phyloP scores from a whole-genome alignment of 2,113 vertebrate species.

The Panthera tigris region DNA sequence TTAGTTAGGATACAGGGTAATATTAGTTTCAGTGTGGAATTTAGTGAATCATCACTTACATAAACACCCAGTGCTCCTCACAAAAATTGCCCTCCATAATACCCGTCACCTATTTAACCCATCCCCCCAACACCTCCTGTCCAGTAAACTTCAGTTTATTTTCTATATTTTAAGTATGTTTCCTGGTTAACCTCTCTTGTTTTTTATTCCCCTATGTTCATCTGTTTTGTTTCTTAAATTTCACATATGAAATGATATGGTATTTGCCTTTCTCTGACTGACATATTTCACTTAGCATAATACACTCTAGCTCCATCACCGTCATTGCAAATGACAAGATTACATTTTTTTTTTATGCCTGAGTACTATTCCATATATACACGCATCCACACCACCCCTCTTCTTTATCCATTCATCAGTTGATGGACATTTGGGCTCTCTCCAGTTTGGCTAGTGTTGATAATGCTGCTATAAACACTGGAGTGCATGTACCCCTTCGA shows the following conservation, averaged over 20 bases:
- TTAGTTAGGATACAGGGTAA: background rate
- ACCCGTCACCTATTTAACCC: background rate
- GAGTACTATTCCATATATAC: background rate
- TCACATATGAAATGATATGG: background rate
- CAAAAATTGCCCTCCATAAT: background rate
- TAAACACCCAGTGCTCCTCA: background rate
- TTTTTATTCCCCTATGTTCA: background rate
- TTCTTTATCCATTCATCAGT: background rate
- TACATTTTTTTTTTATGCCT: background rate
- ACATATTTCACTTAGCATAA: background rate
- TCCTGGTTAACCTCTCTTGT: background rate
- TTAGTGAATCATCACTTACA: background rate
- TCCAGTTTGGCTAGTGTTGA: background rate
- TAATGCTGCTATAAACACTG: background rate
- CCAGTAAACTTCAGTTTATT: background rate
- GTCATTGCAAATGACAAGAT: background rate
- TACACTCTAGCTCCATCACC: background rate
- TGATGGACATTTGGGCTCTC: background rate
- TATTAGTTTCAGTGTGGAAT: background rate
- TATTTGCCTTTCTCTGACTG: background rate
- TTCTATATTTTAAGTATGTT: no score
- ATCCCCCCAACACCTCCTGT: background rate
- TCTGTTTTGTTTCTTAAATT: background rate
- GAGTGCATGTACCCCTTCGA: background rate
- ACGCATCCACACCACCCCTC: background rate